Conservation (phyloP, 2,113 vertebrate genomes). For the Myxocyprinus asiaticus region DNA sequence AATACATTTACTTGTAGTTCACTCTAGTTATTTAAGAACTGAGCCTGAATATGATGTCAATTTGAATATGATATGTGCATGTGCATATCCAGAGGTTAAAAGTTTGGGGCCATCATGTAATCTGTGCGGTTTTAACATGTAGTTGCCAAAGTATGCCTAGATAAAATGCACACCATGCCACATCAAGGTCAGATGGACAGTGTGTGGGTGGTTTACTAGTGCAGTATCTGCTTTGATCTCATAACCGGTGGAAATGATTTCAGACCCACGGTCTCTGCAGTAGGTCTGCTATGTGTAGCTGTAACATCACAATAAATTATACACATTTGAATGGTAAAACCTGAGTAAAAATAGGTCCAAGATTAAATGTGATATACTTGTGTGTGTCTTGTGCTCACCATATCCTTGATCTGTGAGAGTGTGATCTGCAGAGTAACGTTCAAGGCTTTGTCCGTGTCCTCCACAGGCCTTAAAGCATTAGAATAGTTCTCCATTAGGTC, state of each 20-base stretch:
- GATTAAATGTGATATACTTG: no score
- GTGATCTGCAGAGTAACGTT: conserved; percentile 97
- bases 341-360: no score
- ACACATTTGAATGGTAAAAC: no score
- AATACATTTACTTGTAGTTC: no score
- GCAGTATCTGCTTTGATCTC: conserved; percentile 10
- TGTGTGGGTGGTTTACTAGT: background rate
- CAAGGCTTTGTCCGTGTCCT: conserved; percentile 91
- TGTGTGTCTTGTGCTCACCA: conserved; percentile 77
- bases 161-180: conserved; percentile 14
- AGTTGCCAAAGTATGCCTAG: background rate
- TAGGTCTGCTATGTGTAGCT: conserved; percentile 9
- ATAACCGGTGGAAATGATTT: background rate
- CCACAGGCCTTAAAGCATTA: conserved; percentile 89
- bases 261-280: background rate
- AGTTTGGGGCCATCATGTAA: background rate
- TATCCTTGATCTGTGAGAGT: conserved; percentile 97
- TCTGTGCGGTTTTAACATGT: conserved; percentile 21
- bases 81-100: background rate
- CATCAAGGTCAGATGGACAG: conserved; percentile 30
- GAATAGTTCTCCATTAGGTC: conserved; percentile 92
- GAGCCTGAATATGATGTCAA: no score
- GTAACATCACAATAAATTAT: background rate
- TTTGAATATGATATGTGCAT: no score
- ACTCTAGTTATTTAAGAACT: no score